A percentile compares a stretch with the other conserved stretches of the same genome.
Evolutionary conservation across 2,797 vertebrate genomes (phyloP).

Genomic region (Choloepus didactylus): DNA sequence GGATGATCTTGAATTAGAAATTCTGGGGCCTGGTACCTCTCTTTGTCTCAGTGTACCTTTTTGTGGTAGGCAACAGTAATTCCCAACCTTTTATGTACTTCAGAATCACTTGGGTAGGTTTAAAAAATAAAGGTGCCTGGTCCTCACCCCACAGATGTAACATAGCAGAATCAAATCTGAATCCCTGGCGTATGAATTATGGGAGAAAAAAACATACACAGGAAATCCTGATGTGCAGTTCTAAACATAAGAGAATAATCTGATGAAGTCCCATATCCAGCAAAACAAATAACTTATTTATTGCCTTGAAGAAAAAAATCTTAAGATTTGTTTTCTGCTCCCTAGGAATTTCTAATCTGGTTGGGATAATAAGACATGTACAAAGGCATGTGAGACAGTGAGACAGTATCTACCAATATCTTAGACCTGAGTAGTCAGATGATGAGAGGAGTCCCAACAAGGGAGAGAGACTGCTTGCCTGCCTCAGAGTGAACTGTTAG

Average conservation of each 20-base stretch:
- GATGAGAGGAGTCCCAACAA: background rate
- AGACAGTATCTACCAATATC: background rate
- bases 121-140: conserved; percentile 31
- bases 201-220: background rate
- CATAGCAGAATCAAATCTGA: conserved; percentile 3
- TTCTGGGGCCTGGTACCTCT: background rate
- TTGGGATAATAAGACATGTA: conserved; percentile 2
- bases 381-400: background rate
- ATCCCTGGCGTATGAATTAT: background rate
- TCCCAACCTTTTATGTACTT: background rate
- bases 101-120: conserved; percentile 27
- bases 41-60: conserved; percentile 5
- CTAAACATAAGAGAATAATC: background rate
- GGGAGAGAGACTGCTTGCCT: background rate
- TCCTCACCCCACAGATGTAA: conserved; percentile 35
- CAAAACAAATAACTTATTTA: conserved; percentile 19
- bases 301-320: conserved; percentile 28
- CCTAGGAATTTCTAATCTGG: conserved; percentile 14
- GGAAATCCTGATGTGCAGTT: conserved; percentile 41
- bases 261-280: background rate
- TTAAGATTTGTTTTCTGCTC: background rate
- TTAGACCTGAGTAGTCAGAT: conserved; percentile 43
- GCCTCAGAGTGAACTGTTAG: background rate
- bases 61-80: background rate
- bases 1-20: background rate